Percentiles rank a stretch among this genome's conserved stretches.
phyloP scores from a whole-genome alignment of 2,888 invertebrate species.

The Drosophila nigricruria region DNA sequence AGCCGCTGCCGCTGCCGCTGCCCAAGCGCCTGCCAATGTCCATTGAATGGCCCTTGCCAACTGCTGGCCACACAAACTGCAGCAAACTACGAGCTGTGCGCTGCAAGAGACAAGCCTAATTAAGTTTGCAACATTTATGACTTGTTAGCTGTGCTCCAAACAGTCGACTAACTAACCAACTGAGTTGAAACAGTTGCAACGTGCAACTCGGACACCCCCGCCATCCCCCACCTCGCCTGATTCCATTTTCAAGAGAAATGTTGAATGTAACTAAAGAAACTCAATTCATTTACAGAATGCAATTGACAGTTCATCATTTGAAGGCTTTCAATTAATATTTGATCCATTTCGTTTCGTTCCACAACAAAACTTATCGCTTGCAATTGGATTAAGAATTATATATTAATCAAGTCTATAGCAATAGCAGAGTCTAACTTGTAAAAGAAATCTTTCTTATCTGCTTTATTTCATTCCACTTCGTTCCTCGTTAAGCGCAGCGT shows the following conservation, averaged over 20 bases:
- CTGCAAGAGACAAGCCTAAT: conserved; percentile 56
- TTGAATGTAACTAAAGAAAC: not conserved
- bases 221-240: not conserved
- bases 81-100: not conserved
- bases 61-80: conserved; percentile 5
- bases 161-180: conserved; percentile 55
- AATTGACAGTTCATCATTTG: conserved; percentile 15
- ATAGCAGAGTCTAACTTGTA: too few relatives aligned
- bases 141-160: conserved; percentile 62
- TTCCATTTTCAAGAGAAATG: not conserved
- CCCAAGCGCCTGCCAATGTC: conserved; percentile 28
- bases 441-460: not conserved
- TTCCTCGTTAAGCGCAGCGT: not conserved
- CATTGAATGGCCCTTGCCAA: conserved; percentile 27
- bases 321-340: conserved; percentile 4
- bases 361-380: not conserved
- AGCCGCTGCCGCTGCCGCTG: conserved; percentile 5
- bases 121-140: conserved; percentile 78
- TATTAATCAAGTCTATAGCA: not conserved
- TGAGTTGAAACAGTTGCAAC: conserved; percentile 32
- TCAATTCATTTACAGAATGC: conserved; percentile 6
- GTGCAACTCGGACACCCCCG: not conserved
- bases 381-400: not conserved
- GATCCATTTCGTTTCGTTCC: not conserved
- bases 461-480: not conserved